phyloP scores from a whole-genome alignment of 2,888 invertebrate species.

The Glaucopsyche alexis region DNA sequence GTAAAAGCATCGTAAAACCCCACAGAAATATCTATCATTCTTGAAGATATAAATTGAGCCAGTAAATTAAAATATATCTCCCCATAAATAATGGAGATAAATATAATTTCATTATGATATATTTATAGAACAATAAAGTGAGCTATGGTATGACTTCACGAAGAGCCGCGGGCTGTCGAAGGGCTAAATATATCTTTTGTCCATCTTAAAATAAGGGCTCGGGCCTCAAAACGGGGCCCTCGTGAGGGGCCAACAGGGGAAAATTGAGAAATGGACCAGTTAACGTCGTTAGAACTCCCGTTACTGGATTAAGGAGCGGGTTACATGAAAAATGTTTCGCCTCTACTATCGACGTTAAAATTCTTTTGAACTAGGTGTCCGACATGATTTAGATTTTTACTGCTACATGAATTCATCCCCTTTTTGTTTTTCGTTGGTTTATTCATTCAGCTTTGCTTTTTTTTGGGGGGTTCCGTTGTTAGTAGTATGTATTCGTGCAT shows the following conservation, averaged over 20 bases:
- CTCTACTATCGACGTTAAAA: constrained; percentile 44
- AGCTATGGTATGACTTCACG: constrained; percentile 51
- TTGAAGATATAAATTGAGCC: neutral
- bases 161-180: constrained; percentile 62
- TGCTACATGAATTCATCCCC: neutral
- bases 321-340: constrained; percentile 71
- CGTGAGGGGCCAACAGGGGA: constrained; percentile 42
- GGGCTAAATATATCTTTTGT: constrained; percentile 66
- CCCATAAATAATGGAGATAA: constrained; percentile 25
- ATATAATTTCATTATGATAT: constrained; percentile 32
- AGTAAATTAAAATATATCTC: constrained; percentile 21
- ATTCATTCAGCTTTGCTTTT: no score
- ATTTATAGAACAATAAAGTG: constrained; percentile 68
- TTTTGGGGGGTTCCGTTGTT: no score
- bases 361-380: constrained; percentile 16
- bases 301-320: constrained; percentile 60
- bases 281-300: constrained; percentile 76
- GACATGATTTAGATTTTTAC: constrained; percentile 18
- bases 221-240: constrained; percentile 45
- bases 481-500: no score
- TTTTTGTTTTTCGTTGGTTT: neutral
- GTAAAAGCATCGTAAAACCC: constrained; percentile 1
- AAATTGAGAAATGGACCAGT: constrained; percentile 80
- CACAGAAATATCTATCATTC: constrained; percentile 4
- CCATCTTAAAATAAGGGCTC: constrained; percentile 65